Conservation (phyloP, 1,140 invertebrate species). For the Daktulosphaira vitifoliae region DNA sequence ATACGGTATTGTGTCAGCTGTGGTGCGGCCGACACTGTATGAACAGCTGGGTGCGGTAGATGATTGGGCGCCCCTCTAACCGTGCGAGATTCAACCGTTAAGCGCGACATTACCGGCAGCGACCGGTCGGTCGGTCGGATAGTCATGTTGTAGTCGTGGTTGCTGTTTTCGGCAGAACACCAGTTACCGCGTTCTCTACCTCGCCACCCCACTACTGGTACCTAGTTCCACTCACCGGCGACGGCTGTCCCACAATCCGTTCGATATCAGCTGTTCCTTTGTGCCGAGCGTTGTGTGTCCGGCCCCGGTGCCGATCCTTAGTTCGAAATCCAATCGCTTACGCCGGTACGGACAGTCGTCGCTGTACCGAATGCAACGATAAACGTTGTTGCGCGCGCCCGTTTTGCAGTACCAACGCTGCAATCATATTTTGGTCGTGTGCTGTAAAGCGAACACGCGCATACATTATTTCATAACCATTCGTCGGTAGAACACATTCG, state of each 20-base stretch:
- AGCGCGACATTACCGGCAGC: no score
- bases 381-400: not conserved
- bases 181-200: not conserved
- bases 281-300: slow-evolving; percentile 3
- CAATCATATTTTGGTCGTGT: no score
- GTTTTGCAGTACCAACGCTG: no score
- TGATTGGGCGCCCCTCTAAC: no score
- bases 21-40: no score
- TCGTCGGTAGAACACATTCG: no score
- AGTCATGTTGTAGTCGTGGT: not conserved
- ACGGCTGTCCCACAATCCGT: slow-evolving; percentile 16
- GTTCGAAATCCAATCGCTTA: slow-evolving; percentile 29
- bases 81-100: slow-evolving; percentile 19
- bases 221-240: not conserved
- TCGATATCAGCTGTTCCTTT: slow-evolving; percentile 34
- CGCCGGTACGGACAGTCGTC: slow-evolving; percentile 18
- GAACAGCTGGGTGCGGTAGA: not conserved
- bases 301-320: slow-evolving; percentile 11
- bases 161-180: not conserved
- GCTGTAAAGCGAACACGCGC: no score
- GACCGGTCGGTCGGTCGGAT: not conserved
- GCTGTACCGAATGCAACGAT: not conserved
- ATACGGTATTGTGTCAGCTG: no score
- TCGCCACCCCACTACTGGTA: not conserved
- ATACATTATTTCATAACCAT: no score